Conservation (phyloP, 2,888 invertebrate species). For the Archips crataeganus region DNA sequence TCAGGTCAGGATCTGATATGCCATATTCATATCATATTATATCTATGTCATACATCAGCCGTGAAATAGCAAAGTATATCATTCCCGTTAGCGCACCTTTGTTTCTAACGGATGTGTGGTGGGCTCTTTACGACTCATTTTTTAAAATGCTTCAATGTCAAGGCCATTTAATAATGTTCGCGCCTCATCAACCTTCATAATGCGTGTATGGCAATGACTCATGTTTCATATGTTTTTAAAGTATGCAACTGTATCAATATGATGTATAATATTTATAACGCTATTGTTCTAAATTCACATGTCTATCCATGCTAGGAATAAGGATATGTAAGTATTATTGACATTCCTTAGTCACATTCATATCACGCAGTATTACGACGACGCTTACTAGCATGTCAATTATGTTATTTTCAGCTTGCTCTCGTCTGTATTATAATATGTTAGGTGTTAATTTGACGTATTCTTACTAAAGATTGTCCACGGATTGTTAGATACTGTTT, state of each 20-base stretch:
- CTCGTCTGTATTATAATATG: too few species aligned
- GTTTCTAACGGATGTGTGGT: neutral
- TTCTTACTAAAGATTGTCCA: too few species aligned
- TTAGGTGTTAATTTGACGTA: too few species aligned
- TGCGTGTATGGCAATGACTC: slow-evolving; percentile 17
- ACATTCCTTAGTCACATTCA: slow-evolving; percentile 31
- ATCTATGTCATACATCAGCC: too few species aligned
- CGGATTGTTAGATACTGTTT: too few species aligned
- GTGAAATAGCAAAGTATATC: neutral
- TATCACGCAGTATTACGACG: neutral
- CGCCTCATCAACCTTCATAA: neutral
- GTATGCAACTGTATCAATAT: slow-evolving; percentile 18
- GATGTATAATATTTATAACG: slow-evolving; percentile 47
- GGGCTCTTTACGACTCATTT: neutral
- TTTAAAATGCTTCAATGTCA: neutral
- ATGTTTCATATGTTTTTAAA: slow-evolving; percentile 5
- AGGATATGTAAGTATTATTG: slow-evolving; percentile 77
- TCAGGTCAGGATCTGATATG: too few species aligned
- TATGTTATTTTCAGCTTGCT: too few species aligned
- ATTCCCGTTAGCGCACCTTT: neutral
- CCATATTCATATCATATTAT: too few species aligned
- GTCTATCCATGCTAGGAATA: slow-evolving; percentile 76
- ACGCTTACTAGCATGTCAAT: too few species aligned
- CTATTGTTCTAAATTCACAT: slow-evolving; percentile 64
- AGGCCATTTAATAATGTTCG: neutral